Evolutionary conservation across 2,888 invertebrate genomes (phyloP), one percentile per base, ranked within the genome.

Genomic region (Lasioglossum villosulum): DNA sequence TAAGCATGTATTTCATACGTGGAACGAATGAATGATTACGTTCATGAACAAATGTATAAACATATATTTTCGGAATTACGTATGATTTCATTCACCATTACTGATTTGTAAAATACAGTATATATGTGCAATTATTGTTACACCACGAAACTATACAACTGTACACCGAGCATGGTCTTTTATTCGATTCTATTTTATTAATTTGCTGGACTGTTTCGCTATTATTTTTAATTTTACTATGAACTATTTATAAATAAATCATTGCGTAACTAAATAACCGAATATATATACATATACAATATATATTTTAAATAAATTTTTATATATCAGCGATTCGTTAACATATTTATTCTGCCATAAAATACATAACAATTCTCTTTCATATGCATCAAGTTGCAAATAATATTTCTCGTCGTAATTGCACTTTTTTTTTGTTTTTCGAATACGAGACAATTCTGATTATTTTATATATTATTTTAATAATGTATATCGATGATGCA

Each of bases 91-190:
- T 39, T 16, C 30, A 48, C 19, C 12, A 16, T 70, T 16, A 42
- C n/a, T 37, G 27, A 39, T 71, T 48, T 78, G n/a, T 19, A 52
- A 83, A 56, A 56, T 70, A 39, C 30, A 83, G 37, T 71, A 14
- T 75, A 88, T 73, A 88, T 73, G 86, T 89, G 81, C 80, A 88
- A 86, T 86, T 66, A 27, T 72, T 66, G 27, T 48, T 84, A 72
- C 42, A 42, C n/a, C 66, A 80, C 30, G 52, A 42, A 16, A 48
- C 30, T 23, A 72, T 56, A 27, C 37, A 39, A 74, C 10, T 68
- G 42, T 19, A 27, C 63, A 70, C 23, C 48, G 30, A 5, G 37
- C 78, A 63, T 82, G 77, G 48, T 75, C 59, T 52, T 48, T 37
- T 52, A 45, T 82, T 74, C 27, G 23, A 75, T 79, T 27, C 75